Conservation (phyloP, 92 coral and sea anemone species). For the Ricordea florida region DNA sequence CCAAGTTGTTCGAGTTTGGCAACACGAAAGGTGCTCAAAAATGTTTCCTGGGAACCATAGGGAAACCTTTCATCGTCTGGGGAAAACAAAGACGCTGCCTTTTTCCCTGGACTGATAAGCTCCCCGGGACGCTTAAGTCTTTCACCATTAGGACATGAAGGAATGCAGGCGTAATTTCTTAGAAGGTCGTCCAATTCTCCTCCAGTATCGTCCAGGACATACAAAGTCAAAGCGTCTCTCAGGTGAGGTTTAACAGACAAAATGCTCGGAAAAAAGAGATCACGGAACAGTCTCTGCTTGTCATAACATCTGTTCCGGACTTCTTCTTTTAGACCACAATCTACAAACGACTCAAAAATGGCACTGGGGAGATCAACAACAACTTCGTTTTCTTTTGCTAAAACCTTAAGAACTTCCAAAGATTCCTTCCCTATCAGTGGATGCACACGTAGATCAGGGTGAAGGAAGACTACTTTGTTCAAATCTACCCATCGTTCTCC, state of each 20-base stretch:
- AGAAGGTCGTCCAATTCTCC: conserved; percentile 19
- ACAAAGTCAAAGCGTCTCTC: conserved; percentile 56
- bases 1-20: conserved; percentile 67
- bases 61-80: conserved; percentile 79
- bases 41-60: conserved; percentile 25
- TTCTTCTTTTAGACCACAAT: conserved; percentile 13
- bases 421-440: conserved; percentile 48
- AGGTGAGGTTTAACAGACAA: neutral
- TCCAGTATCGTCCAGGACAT: conserved; percentile 46
- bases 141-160: conserved; percentile 65
- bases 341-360: conserved; percentile 43
- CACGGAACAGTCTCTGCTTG: conserved; percentile 55
- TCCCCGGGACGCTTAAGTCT: conserved; percentile 55
- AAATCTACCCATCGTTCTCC: conserved; percentile 64
- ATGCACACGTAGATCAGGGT: conserved; percentile 51
- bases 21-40: conserved; percentile 20
- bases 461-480: conserved; percentile 40
- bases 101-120: conserved; percentile 64
- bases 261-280: conserved; percentile 67
- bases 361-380: conserved; percentile 64
- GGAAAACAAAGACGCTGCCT: conserved; percentile 50
- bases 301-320: conserved; percentile 33
- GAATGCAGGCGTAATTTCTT: conserved; percentile 54
- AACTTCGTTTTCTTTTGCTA: neutral
- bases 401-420: conserved; percentile 13